A percentile compares a stretch with the other conserved stretches of the same genome.
Evolutionary conservation across 2,113 vertebrate genomes (phyloP).

Genomic region (Erythrocercus mccallii): DNA sequence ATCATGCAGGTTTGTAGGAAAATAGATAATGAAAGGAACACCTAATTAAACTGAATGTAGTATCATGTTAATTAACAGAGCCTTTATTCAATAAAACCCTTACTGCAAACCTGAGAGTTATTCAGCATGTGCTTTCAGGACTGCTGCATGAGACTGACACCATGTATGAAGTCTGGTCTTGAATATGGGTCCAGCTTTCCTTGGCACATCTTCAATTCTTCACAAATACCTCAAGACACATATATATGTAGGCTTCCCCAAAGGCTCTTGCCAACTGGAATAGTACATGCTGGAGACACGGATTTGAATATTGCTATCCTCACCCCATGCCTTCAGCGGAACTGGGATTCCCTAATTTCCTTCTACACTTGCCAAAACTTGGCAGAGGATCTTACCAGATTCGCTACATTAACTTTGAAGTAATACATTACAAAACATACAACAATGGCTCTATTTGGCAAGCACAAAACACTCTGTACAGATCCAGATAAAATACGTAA

Average conservation of each 20-base stretch:
- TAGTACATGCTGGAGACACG: not conserved
- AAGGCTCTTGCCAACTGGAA: not conserved
- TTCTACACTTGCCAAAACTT: constrained; percentile 25
- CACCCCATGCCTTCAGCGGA: not conserved
- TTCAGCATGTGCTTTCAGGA: not conserved
- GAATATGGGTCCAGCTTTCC: not conserved
- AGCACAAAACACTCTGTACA: not conserved
- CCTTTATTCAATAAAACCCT: not conserved
- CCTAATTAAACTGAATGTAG: not conserved
- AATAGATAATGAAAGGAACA: not conserved
- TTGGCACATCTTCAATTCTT: not conserved
- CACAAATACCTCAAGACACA: not conserved
- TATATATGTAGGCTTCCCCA: not conserved
- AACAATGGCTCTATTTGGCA: constrained; percentile 40
- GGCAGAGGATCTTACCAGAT: constrained; percentile 43
- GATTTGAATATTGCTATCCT: not conserved
- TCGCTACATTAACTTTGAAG: constrained; percentile 46
- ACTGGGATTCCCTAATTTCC: constrained; percentile 3
- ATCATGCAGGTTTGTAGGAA: not conserved
- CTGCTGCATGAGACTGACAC: not conserved
- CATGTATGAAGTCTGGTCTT: not conserved
- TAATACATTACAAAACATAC: not conserved
- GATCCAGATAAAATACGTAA: constrained; percentile 30
- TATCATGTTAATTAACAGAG: not conserved
- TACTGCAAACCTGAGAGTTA: not conserved